These are phyloP conservation scores for Tetragonula clypearis DNA, from an alignment of 1,140 invertebrate species.

Conservation along the genomic window DNA sequence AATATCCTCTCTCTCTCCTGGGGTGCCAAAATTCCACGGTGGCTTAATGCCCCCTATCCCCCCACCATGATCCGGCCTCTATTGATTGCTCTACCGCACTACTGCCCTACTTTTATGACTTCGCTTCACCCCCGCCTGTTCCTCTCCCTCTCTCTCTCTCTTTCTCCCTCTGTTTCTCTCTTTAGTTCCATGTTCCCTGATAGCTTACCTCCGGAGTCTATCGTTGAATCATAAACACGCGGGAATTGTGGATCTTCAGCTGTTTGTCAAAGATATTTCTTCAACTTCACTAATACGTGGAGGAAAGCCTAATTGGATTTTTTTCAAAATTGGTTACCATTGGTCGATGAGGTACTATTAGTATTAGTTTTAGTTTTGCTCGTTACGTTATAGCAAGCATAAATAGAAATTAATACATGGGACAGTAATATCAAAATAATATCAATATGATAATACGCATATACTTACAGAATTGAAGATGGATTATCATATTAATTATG, in stretches of 20 bases:
- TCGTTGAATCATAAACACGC: constrained; percentile 51
- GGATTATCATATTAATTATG: neutral
- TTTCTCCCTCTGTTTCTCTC: constrained; percentile 27
- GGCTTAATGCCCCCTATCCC: constrained; percentile 39
- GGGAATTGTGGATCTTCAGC: constrained; percentile 43
- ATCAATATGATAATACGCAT: neutral
- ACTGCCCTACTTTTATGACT: constrained; percentile 81
- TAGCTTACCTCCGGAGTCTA: constrained; percentile 24
- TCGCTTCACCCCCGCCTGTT: constrained; percentile 52
- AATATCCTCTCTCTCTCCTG: neutral
- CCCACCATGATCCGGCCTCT: constrained; percentile 76
- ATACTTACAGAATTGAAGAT: neutral
- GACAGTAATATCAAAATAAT: neutral
- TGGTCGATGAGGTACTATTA: neutral
- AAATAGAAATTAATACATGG: neutral
- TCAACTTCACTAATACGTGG: neutral
- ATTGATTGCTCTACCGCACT: constrained; percentile 82
- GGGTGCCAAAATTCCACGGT: constrained; percentile 58
- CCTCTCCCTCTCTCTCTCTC: constrained; percentile 25
- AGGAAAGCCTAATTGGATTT: constrained; percentile 8
- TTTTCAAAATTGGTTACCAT: neutral
- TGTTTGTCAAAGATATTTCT: constrained; percentile 20
- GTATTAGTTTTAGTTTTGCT: too few species aligned
- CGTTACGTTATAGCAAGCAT: neutral
- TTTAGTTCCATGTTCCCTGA: constrained; percentile 7